Evolutionary conservation across 2,888 invertebrate species (phyloP), one percentile per base, ranked within the genome.

Genomic region (Drosophila acutilabella): DNA sequence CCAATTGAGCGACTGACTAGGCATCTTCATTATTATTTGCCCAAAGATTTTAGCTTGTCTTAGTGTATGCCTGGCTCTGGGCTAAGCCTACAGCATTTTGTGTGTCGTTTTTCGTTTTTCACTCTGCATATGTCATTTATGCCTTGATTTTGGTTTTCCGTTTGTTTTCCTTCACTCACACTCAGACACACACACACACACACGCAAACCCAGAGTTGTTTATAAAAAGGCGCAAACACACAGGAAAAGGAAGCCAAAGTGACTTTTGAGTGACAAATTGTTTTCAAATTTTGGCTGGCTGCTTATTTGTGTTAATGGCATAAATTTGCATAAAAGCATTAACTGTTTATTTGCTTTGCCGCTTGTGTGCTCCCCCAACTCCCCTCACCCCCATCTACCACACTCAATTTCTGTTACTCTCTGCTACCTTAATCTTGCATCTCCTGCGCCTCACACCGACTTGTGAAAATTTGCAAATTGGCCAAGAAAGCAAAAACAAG

Each of bases 231-330:
- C 42, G 26, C 54, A 36, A 36, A 36, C 36, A 20, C 65, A 65
- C 42, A 62, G 64, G 57, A 65, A 68, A 41, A 64, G 70, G 74
- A 74, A 68, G 74, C 53, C 71, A 83, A 74, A 79, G 87, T 86
- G 89, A 89, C 87, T 88, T 89, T 88, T 89, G 87, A 88, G 87
- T 88, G 87, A 88, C 89, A 88, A 88, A 88, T 88, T 88, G 90
- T 88, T 88, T 88, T 84, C 80, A 89, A 89, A 89, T 87, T 89
- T 84, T 68, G 60, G 74, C 80, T 80, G 83, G 73, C 64, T 80
- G 83, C 89, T 86, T 83, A 86, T 83, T 86, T 83, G 83, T 89
- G 85, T 89, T 89, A 86, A 89, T 88, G 88, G 88, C 89, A 89
- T 87, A 88, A 88, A 87, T 89, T 87, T 87, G 87, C 87, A 89